A percentile compares a stretch with the other conserved stretches of the same genome.
Evolutionary conservation across 2,113 vertebrate genomes (phyloP).

Genomic region (Stomatorhinus ivindoensis): DNA sequence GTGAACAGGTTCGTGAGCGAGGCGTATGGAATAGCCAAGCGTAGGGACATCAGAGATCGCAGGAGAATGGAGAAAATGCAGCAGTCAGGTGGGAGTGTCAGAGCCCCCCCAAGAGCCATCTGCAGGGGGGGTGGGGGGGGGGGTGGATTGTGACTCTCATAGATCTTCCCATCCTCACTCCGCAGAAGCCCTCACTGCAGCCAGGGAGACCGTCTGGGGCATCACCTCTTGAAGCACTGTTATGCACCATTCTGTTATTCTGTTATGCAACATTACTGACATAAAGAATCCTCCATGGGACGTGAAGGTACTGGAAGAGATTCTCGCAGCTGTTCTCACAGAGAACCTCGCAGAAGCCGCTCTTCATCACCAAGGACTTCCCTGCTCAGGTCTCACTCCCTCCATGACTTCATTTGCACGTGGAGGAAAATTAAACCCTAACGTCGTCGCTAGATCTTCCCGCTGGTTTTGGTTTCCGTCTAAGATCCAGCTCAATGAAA

Average conservation of each 20-base stretch:
- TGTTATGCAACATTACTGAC: not conserved
- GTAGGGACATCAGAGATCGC: not conserved
- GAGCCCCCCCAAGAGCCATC: not conserved
- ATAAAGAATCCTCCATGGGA: not conserved
- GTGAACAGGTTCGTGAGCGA: not conserved
- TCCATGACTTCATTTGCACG: constrained; percentile 25
- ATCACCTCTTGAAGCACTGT: not conserved
- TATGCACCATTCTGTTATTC: not conserved
- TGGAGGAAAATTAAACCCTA: constrained; percentile 9
- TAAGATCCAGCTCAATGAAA: not conserved
- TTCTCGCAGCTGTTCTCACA: not conserved
- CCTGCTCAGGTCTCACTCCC: too few relatives aligned
- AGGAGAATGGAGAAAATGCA: not conserved
- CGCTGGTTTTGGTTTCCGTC: constrained; percentile 12
- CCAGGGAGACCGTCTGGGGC: not conserved
- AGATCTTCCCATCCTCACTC: not conserved
- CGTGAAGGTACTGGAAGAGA: not conserved
- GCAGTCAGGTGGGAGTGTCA: not conserved
- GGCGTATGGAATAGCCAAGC: not conserved
- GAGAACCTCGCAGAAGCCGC: not conserved
- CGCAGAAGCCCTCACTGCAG: not conserved
- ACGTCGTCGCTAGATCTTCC: not conserved
- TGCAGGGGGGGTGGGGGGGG: not conserved
- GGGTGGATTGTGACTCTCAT: not conserved
- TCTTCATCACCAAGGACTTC: not conserved